Evolutionary conservation across 2,113 vertebrate genomes (phyloP).

Genomic region (Hippoglossus stenolepis): DNA sequence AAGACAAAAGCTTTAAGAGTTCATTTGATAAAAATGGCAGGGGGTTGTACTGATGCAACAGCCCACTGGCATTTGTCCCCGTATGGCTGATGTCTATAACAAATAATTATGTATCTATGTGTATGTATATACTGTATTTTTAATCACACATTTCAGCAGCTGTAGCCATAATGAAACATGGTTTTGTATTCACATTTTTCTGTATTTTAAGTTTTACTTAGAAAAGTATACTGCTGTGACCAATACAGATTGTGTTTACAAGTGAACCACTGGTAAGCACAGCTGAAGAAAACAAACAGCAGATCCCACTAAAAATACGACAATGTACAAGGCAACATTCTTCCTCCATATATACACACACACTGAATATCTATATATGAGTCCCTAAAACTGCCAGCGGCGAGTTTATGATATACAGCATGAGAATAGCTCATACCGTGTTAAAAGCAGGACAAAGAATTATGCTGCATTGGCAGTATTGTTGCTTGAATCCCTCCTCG

Average conservation of each 20-base stretch:
- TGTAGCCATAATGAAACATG: too few relatives aligned
- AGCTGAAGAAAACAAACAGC: slow-evolving; percentile 21
- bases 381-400: slow-evolving; percentile 42
- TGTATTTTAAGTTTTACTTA: too few relatives aligned
- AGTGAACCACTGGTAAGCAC: background rate
- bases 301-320: slow-evolving; percentile 43
- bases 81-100: too few relatives aligned
- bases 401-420: slow-evolving; percentile 47
- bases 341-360: background rate
- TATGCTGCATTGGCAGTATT: slow-evolving; percentile 64
- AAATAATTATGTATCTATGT: too few relatives aligned
- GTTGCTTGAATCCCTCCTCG: slow-evolving; percentile 38
- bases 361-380: background rate
- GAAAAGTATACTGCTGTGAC: too few relatives aligned
- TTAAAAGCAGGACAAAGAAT: slow-evolving; percentile 63
- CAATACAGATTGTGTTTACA: background rate
- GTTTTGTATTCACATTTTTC: too few relatives aligned
- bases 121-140: too few relatives aligned
- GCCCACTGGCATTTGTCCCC: too few relatives aligned
- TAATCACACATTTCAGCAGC: too few relatives aligned
- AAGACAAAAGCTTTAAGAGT: too few relatives aligned
- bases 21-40: too few relatives aligned
- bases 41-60: too few relatives aligned
- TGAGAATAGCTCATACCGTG: slow-evolving; percentile 58
- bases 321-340: slow-evolving; percentile 31